Conservation (phyloP, 1,140 invertebrate genomes). For the Chrysopa pallens region DNA sequence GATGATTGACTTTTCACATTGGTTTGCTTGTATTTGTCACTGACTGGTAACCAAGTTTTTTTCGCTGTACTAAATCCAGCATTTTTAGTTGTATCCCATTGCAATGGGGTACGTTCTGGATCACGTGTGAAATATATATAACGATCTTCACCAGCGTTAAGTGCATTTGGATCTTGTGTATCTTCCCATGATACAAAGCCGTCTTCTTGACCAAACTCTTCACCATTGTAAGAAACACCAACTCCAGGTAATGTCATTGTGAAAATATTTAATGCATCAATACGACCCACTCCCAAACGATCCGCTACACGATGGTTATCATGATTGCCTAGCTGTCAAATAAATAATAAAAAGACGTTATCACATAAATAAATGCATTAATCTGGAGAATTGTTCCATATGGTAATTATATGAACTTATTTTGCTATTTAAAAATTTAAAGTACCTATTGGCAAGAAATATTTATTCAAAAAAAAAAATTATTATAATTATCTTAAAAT, state of each 20-base stretch:
- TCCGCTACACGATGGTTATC: constrained; percentile 27
- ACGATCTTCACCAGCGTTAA: constrained; percentile 9
- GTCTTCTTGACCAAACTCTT: constrained; percentile 54
- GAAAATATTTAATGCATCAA: constrained; percentile 41
- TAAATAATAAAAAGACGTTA: constrained; percentile 1
- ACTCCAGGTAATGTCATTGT: constrained; percentile 47
- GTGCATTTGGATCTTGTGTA: constrained; percentile 12
- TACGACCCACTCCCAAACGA: constrained; percentile 28
- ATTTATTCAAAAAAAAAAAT: too few species aligned
- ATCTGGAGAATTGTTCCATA: neutral
- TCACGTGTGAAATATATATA: constrained; percentile 20
- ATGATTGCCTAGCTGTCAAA: constrained; percentile 30
- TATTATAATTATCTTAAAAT: too few species aligned
- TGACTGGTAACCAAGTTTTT: constrained; percentile 38
- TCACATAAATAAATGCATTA: neutral
- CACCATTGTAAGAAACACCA: constrained; percentile 51
- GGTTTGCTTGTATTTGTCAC: constrained; percentile 28
- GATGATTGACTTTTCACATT: constrained; percentile 32
- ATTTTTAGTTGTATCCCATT: constrained; percentile 41
- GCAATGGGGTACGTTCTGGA: constrained; percentile 41
- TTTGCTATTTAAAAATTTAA: too few species aligned
- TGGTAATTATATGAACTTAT: too few species aligned
- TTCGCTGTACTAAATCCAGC: constrained; percentile 25
- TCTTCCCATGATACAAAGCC: constrained; percentile 31
- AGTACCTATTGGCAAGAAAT: too few species aligned